These are phyloP conservation scores for Chloebia gouldiae DNA, from an alignment of 2,113 vertebrate species.

Conservation along the genomic window DNA sequence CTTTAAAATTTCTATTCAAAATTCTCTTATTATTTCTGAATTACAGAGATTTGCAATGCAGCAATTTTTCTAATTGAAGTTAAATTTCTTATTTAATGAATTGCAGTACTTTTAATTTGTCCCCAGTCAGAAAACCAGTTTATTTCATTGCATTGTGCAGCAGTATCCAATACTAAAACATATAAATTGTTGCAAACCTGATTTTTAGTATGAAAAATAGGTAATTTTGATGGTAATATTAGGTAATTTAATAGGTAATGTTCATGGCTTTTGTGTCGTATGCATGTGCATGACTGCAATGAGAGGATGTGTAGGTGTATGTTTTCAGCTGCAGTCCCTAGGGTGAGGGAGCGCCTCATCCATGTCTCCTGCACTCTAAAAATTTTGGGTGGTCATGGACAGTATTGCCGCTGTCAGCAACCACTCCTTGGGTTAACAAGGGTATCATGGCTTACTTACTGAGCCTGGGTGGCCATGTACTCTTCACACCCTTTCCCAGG, in stretches of 20 bases:
- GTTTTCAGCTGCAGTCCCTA: slow-evolving; percentile 45
- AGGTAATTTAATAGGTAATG: too few relatives aligned
- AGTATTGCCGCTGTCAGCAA: not conserved
- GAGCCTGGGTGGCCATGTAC: slow-evolving; percentile 40
- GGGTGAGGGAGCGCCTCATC: not conserved
- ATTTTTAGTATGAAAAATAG: not conserved
- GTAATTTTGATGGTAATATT: too few relatives aligned
- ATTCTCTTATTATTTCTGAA: not conserved
- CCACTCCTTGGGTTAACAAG: slow-evolving; percentile 37
- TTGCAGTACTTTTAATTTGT: not conserved
- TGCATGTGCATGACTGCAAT: not conserved
- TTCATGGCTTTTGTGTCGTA: not conserved
- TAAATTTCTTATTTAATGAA: not conserved
- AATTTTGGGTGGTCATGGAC: slow-evolving; percentile 47
- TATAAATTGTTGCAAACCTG: not conserved
- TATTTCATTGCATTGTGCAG: not conserved
- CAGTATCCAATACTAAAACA: not conserved
- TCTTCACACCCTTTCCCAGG: slow-evolving; percentile 23
- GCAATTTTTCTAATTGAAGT: not conserved
- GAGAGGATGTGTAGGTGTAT: slow-evolving; percentile 9
- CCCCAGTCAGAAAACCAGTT: not conserved
- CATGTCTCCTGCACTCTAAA: not conserved
- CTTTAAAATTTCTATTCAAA: not conserved
- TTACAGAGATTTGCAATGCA: not conserved
- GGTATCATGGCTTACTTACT: not conserved